Percentiles rank a stretch among this genome's conserved stretches.
phyloP scores from a whole-genome alignment of 2,113 vertebrate genomes.

The Amazona guildingii region DNA sequence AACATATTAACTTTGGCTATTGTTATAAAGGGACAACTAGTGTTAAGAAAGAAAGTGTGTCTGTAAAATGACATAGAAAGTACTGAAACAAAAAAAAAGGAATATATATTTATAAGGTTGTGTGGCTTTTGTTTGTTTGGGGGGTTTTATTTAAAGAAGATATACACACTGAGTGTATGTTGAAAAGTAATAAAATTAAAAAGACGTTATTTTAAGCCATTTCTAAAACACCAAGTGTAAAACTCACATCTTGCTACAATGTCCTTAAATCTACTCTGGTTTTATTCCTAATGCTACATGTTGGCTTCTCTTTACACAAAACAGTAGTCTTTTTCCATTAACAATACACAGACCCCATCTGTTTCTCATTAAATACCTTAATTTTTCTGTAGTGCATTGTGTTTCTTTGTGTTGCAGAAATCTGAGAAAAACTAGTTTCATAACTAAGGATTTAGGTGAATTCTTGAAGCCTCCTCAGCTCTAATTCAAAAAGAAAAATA shows the following conservation, averaged over 20 bases:
- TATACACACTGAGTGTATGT: neutral
- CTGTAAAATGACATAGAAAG: neutral
- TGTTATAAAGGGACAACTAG: neutral
- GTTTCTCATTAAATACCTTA: conserved; percentile 53
- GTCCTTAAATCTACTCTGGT: neutral
- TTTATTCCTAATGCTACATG: neutral
- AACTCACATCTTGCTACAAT: conserved; percentile 17
- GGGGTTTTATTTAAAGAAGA: neutral
- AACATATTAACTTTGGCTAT: conserved; percentile 19
- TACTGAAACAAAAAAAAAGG: neutral
- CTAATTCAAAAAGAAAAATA: neutral
- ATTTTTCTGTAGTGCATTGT: neutral
- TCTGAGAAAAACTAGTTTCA: neutral
- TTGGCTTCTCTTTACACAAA: conserved; percentile 34
- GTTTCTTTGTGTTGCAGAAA: neutral
- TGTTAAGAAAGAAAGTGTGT: neutral
- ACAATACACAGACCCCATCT: conserved; percentile 20
- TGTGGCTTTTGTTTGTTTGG: neutral
- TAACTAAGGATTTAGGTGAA: neutral
- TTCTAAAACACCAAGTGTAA: neutral
- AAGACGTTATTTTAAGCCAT: neutral
- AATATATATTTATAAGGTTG: neutral
- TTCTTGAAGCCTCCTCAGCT: neutral
- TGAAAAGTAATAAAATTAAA: neutral
- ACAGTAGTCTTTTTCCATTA: conserved; percentile 44